Evolutionary conservation across 2,888 invertebrate genomes (phyloP).

Genomic region (Lycocerus yunnanus): DNA sequence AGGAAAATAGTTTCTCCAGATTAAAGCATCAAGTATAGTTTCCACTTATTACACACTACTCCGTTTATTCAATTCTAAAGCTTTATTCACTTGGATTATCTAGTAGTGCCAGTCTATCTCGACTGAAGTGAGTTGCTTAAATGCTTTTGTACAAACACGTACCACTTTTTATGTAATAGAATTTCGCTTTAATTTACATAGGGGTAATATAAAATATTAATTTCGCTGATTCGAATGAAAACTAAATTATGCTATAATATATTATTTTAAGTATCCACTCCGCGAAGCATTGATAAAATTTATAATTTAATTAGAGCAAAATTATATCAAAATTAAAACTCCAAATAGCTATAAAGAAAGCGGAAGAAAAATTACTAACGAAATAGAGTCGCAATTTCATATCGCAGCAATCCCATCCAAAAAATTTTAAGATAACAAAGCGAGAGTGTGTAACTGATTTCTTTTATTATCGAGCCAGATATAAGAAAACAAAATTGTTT

Average conservation of each 20-base stretch:
- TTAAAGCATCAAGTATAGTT: slow-evolving; percentile 11
- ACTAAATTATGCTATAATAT: background rate
- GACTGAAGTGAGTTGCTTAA: slow-evolving; percentile 23
- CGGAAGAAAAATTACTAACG: background rate
- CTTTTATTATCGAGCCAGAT: background rate
- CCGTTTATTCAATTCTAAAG: slow-evolving; percentile 26
- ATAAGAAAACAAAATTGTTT: background rate
- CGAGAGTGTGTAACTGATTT: background rate
- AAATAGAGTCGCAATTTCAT: background rate
- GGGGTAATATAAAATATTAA: background rate
- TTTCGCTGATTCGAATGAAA: background rate
- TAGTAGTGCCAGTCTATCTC: slow-evolving; percentile 19
- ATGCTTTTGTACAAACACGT: slow-evolving; percentile 29
- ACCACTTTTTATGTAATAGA: slow-evolving; percentile 22
- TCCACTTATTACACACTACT: slow-evolving; percentile 16
- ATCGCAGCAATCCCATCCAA: background rate
- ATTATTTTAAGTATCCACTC: background rate
- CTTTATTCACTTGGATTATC: slow-evolving; percentile 24
- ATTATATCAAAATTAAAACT: background rate
- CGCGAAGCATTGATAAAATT: background rate
- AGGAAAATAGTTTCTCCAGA: background rate
- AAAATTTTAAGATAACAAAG: background rate
- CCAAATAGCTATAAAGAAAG: background rate
- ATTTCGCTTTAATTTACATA: slow-evolving; percentile 18
- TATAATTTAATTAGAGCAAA: background rate